Evolutionary conservation across 2,888 invertebrate species (phyloP), one percentile per base, ranked within the genome.

Genomic region (Tenthredo amoena): DNA sequence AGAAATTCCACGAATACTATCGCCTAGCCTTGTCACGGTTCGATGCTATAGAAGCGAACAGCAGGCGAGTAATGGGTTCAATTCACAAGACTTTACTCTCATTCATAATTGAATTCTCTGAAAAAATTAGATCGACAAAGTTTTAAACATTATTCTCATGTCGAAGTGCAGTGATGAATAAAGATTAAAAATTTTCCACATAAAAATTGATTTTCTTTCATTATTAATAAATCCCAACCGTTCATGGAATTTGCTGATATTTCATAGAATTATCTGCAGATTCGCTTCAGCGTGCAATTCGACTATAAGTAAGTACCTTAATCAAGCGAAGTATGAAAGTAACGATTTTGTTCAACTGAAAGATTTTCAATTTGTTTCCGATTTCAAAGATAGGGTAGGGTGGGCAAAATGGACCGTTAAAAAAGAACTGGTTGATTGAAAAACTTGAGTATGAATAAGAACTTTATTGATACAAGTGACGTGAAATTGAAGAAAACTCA

Each of bases 1-100:
- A 77, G 18, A 55, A 50, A 55, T 55, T 55, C 34, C 77, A 77
- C 55, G 26, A 77, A 50, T 77, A 31, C 21, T 31, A 34, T 34
- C 47, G 34, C 31, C 31, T 77, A 34, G n/a, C 55, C 55, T 55
- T 40, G 77, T 47, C 77, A 77, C 77, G 72, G 43, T 68, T 34
- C 34, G 68, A 68, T 68, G 34, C 68, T 26, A 34, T 18, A 18
- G 68, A 34, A 68, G 68, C 34, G 34, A 68, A 34, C 68, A 34
- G 31, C 18, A n/a, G 31, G 34, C 68, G 68, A 68, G 31, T 68
- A 34, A 68, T 68, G 68, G 68, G 15, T 18, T 34, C 68, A 34
- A 68, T 68, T 68, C 68, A 34, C 68, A 7, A 68, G 68, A 68
- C 31, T 34, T 68, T 21, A 34, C 68, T 68, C 34, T 68, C 68